These are phyloP conservation scores for Salticus scenicus DNA, from an alignment of 2,888 invertebrate species.

Conservation along the genomic window DNA sequence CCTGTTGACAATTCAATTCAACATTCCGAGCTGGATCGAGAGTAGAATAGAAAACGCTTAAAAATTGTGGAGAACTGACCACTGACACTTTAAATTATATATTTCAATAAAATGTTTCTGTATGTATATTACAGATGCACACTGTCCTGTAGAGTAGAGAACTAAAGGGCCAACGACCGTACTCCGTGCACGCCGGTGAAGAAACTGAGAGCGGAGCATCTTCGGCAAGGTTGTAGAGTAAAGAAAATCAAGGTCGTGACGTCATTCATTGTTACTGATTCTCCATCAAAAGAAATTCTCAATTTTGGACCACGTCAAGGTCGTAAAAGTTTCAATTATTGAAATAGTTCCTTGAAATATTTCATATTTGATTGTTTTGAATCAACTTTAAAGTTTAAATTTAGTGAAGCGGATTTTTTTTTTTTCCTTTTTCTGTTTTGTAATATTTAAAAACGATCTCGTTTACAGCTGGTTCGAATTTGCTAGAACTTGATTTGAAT, in stretches of 20 bases:
- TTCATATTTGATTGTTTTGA: no score
- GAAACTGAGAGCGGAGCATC: conserved; percentile 51
- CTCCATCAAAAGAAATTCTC: neutral
- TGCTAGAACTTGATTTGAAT: no score
- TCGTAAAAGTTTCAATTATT: neutral
- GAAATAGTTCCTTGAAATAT: no score
- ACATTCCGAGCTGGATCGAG: conserved; percentile 47
- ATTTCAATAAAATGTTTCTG: no score
- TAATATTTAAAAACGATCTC: no score
- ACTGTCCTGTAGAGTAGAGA: neutral
- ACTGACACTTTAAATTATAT: no score
- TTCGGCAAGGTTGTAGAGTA: conserved; percentile 31
- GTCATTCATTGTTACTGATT: conserved; percentile 27
- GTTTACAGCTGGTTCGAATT: no score
- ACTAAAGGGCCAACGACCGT: conserved; percentile 45
- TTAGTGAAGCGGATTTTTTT: no score
- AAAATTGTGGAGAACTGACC: no score
- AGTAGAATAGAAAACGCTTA: neutral
- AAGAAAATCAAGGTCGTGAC: conserved; percentile 61
- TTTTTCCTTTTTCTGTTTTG: no score
- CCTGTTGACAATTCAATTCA: conserved; percentile 31
- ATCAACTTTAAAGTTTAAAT: no score
- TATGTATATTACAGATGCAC: no score
- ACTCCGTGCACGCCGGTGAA: conserved; percentile 12
- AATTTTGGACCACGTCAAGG: conserved; percentile 20